These are phyloP conservation scores for Fragum whitleyi DNA, from an alignment of 2,888 invertebrate species.

Conservation along the genomic window DNA sequence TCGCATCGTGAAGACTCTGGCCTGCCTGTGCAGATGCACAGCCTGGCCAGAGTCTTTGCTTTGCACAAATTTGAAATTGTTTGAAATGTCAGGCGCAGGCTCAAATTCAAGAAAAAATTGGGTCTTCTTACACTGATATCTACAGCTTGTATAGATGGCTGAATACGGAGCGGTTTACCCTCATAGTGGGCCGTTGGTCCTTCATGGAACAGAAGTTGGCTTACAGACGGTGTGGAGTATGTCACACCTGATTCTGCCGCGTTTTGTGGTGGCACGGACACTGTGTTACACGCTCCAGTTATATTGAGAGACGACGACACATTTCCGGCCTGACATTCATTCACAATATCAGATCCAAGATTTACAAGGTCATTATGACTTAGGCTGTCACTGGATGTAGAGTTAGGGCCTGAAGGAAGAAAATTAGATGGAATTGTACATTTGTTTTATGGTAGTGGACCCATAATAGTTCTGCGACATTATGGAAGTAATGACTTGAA, in stretches of 20 bases:
- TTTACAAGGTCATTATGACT: slow-evolving; percentile 35
- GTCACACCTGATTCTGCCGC: slow-evolving; percentile 29
- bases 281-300: slow-evolving; percentile 48
- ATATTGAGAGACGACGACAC: slow-evolving; percentile 47
- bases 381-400: slow-evolving; percentile 36
- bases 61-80: too few species aligned
- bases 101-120: too few species aligned
- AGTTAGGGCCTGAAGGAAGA: slow-evolving; percentile 35
- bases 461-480: too few species aligned
- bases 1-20: too few species aligned
- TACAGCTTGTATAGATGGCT: slow-evolving; percentile 40
- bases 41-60: too few species aligned
- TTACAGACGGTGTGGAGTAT: slow-evolving; percentile 52
- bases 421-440: too few species aligned
- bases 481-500: too few species aligned
- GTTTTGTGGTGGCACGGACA: slow-evolving; percentile 38
- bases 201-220: slow-evolving; percentile 42
- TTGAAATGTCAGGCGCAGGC: too few species aligned
- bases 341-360: slow-evolving; percentile 57
- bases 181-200: slow-evolving; percentile 38
- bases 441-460: too few species aligned
- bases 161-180: slow-evolving; percentile 37
- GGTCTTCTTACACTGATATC: slow-evolving; percentile 44
- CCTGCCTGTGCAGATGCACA: too few species aligned
- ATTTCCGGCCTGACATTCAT: slow-evolving; percentile 66